Percentiles rank a stretch among this genome's conserved stretches.
Conservation (phyloP, 2,113 vertebrate genomes). For the Ariopsis seemanni region DNA sequence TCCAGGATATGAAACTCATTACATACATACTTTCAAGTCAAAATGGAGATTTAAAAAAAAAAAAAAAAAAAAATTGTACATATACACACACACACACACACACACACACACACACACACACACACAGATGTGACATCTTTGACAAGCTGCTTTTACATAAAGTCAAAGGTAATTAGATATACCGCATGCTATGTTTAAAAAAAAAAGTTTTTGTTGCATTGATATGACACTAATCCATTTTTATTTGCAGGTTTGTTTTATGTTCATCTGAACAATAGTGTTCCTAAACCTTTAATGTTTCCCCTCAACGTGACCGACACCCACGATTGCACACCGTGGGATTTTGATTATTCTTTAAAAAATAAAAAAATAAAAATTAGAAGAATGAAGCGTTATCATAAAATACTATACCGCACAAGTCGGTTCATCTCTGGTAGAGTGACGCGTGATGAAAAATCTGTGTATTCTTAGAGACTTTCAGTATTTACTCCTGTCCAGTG, state of each 20-base stretch:
- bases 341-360: conserved; percentile 59
- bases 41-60: conserved; percentile 54
- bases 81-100: conserved; percentile 72
- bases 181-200: conserved; percentile 25
- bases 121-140: conserved; percentile 62
- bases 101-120: conserved; percentile 60
- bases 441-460: neutral
- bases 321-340: conserved; percentile 8
- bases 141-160: conserved; percentile 56
- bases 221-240: conserved; percentile 49
- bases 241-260: conserved; percentile 50
- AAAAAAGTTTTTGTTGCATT: neutral
- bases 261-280: conserved; percentile 49
- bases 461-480: neutral
- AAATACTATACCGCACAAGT: conserved; percentile 83
- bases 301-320: conserved; percentile 7
- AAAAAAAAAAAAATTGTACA: neutral
- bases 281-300: conserved; percentile 38
- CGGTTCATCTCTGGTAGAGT: conserved; percentile 36
- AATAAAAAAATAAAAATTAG: conserved; percentile 61
- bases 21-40: conserved; percentile 72
- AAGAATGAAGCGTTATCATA: conserved; percentile 65
- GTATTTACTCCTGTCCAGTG: neutral
- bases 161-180: conserved; percentile 36
- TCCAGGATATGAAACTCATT: conserved; percentile 57